Evolutionary conservation across 2,888 invertebrate genomes (phyloP), one percentile per base, ranked within the genome.

Genomic region (Cheilosia scutellata): DNA sequence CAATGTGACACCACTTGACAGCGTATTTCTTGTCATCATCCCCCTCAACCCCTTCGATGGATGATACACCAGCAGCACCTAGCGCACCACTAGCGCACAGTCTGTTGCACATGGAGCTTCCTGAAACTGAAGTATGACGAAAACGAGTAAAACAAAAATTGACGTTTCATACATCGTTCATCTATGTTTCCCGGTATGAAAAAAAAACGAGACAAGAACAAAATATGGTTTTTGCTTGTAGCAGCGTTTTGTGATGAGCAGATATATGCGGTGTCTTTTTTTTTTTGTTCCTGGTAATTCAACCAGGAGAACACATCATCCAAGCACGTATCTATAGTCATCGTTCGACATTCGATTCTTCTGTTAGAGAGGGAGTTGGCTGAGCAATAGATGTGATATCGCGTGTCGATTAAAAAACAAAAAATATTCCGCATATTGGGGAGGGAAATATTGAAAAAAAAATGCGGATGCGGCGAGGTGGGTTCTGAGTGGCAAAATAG

Each of bases 1-100:
- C 71, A 53, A 55, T 78, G 55, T 83, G 83, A 83, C 78, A 74
- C 70, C 74, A 84, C 83, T 82, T 82, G 76, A 76, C 53, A 47
- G 65, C 31, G 42, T 70, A 27, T 40, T 47, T 62, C 74, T 58
- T 42, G 13, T 37, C 20, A 11, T 40, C 47, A 33, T 27, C 55
- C 47, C 57, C 20, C 20, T 13, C 13, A 42, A 42, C 16, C 44
- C n/a, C 16, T 20, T 7, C 20, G 2, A 25, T 25, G 13, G 37
- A 40, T 25, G 49, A 20, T 13, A 16, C 37, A 16, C 37, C 9
- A 4, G 33, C 65, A 40, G 40, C 40, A 40, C 16, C 47, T 20
- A 47, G 16, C 51, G 20, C 51, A 55, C 44, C 55, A 55, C 44
- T 9, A 20, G 9, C 33, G 47, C 55, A 63, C 63, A 63, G 68